These are phyloP conservation scores for Tolypeutes matacus DNA, from an alignment of 2,797 vertebrate genomes.

Conservation along the genomic window DNA sequence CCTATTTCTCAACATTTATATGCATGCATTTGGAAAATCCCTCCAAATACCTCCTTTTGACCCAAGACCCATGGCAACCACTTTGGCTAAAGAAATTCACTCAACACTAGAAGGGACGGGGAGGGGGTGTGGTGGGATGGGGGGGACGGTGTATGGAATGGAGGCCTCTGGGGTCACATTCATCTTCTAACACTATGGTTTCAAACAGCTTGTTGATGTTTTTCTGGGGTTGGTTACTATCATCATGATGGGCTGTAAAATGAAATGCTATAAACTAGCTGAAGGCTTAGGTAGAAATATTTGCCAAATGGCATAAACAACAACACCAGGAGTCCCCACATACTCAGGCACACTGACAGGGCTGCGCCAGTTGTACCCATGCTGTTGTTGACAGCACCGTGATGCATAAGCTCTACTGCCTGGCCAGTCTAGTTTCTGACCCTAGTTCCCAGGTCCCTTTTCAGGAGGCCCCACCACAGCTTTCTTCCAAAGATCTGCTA, in stretches of 20 bases:
- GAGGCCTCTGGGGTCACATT: slow-evolving; percentile 84
- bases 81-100: slow-evolving; percentile 84
- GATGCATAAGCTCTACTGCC: neutral
- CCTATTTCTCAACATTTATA: slow-evolving; percentile 84
- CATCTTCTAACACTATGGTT: slow-evolving; percentile 84
- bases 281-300: slow-evolving; percentile 83
- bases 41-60: slow-evolving; percentile 86
- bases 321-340: slow-evolving; percentile 74
- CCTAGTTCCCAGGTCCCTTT: neutral
- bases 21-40: slow-evolving; percentile 86
- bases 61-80: slow-evolving; percentile 85
- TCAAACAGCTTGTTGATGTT: slow-evolving; percentile 85
- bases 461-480: slow-evolving; percentile 59
- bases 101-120: slow-evolving; percentile 78
- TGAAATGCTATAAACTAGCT: slow-evolving; percentile 81
- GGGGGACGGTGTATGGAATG: neutral
- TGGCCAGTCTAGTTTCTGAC: slow-evolving; percentile 29
- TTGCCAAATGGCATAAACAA: slow-evolving; percentile 81
- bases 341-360: slow-evolving; percentile 40
- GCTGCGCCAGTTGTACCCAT: neutral
- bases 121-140: neutral
- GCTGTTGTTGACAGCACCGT: slow-evolving; percentile 55
- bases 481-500: slow-evolving; percentile 34
- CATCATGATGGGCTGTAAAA: slow-evolving; percentile 80
- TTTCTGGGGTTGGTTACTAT: slow-evolving; percentile 82